These are phyloP conservation scores for Terrapene triunguis DNA, from an alignment of 2,113 vertebrate genomes.

Conservation along the genomic window DNA sequence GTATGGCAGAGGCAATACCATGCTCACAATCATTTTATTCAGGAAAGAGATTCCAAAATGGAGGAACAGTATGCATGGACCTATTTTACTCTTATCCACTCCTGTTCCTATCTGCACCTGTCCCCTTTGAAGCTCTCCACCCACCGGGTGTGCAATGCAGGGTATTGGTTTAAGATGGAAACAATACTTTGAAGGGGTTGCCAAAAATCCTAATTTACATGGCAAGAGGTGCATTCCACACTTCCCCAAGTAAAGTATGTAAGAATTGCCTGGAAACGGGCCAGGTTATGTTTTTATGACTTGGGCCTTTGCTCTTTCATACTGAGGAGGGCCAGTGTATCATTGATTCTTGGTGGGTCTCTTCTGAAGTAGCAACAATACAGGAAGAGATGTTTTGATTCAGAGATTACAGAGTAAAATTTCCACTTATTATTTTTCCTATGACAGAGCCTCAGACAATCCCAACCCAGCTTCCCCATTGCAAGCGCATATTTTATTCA, in stretches of 20 bases:
- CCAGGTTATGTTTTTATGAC: not conserved
- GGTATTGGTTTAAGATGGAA: not conserved
- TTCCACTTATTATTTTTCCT: not conserved
- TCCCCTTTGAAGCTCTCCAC: not conserved
- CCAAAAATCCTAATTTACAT: not conserved
- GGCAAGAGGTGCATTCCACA: not conserved
- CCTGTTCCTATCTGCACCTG: not conserved
- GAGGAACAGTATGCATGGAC: not conserved
- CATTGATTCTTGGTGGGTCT: not conserved
- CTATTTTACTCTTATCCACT: not conserved
- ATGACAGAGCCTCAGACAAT: not conserved
- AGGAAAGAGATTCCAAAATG: not conserved
- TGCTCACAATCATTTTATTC: not conserved
- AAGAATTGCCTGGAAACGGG: not conserved
- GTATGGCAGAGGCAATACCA: not conserved
- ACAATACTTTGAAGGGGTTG: not conserved
- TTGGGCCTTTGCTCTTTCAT: not conserved
- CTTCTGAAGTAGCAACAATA: not conserved
- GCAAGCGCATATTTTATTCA: not conserved
- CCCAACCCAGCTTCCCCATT: not conserved
- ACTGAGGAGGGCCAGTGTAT: not conserved
- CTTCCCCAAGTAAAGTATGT: not conserved
- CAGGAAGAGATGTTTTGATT: not conserved
- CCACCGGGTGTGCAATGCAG: not conserved
- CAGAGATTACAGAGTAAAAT: not conserved